Percentiles rank a stretch among this genome's conserved stretches.
Conservation (phyloP, 2,888 invertebrate species). For the Pocota personata region DNA sequence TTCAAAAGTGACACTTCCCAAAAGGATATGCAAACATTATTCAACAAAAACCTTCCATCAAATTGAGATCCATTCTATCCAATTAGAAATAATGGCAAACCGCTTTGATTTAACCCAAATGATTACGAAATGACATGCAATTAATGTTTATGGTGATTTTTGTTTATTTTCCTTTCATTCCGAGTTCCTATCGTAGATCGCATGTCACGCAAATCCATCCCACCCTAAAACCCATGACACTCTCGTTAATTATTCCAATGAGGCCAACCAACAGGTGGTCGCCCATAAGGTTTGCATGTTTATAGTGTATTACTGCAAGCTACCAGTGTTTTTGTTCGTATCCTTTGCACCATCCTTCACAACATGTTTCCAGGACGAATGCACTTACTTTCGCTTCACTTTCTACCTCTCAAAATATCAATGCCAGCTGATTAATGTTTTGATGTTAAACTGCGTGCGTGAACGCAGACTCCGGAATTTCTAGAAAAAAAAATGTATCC, state of each 20-base stretch:
- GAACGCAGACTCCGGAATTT: constrained; percentile 66
- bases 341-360: constrained; percentile 37
- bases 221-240: not conserved
- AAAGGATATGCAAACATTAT: not conserved
- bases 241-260: constrained; percentile 35
- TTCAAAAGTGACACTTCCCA: too few species aligned
- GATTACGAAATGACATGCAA: constrained; percentile 61
- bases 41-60: not conserved
- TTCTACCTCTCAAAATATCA: constrained; percentile 2
- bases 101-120: constrained; percentile 51
- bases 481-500: constrained; percentile 49
- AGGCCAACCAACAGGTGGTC: constrained; percentile 54
- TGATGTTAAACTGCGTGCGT: constrained; percentile 51
- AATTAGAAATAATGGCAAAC: constrained; percentile 52
- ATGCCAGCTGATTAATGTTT: constrained; percentile 62
- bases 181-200: constrained; percentile 10
- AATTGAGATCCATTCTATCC: constrained; percentile 10
- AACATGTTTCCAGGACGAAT: constrained; percentile 28
- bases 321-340: constrained; percentile 15
- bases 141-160: constrained; percentile 47
- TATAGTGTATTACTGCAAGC: not conserved
- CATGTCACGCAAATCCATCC: constrained; percentile 48
- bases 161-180: constrained; percentile 23
- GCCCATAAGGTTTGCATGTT: constrained; percentile 18
- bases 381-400: constrained; percentile 5